Evolutionary conservation across 2,113 vertebrate species (phyloP), one percentile per base, ranked within the genome.

Genomic region (Ibidorhyncha struthersii): DNA sequence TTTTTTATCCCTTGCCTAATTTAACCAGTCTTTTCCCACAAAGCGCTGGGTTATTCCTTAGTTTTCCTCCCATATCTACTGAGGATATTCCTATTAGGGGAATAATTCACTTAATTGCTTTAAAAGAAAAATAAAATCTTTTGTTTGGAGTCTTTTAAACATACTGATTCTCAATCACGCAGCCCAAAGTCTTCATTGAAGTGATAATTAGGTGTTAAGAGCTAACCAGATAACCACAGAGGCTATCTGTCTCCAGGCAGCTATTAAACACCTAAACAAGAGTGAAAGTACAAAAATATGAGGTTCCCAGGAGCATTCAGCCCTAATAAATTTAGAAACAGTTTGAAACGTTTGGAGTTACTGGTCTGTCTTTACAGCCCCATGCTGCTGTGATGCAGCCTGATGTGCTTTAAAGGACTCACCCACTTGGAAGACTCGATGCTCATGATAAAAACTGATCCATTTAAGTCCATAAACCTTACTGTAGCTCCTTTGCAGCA

Each of bases 181-280:
- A 92, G 78, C 66, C 92, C 92, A 82, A 77, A 91, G 94, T 93
- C 90, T 97, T 80, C 66, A 36, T 84, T 93, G 92, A 98, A 97
- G 96, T 88, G 96, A 97, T 96, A 98, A 98, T 96, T 96, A 97
- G 91, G 96, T 89, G 89, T 90, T 97, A 79, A 97, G 85, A 96
- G 83, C 93, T 97, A 97, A 96, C 90, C 89, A 97, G 98, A 98
- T 97, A 98, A 98, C 95, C 95, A 92, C 93, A 87, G 97, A 95
- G 86, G 91, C 96, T 96, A 77, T 76, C 73, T 66, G 61, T 96
- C 96, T 97, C 95, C 92, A 12, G 78, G 95, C 86, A 96, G 92
- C 82, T 82, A 67, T 95, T 97, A 97, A 98, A 97, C 95, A 98
- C 94, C 90, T 96, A 97, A 98, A 88, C 93, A 98, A 96, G 95